phyloP scores from a whole-genome alignment of 2,888 invertebrate genomes.

The Tortrix viridana region DNA sequence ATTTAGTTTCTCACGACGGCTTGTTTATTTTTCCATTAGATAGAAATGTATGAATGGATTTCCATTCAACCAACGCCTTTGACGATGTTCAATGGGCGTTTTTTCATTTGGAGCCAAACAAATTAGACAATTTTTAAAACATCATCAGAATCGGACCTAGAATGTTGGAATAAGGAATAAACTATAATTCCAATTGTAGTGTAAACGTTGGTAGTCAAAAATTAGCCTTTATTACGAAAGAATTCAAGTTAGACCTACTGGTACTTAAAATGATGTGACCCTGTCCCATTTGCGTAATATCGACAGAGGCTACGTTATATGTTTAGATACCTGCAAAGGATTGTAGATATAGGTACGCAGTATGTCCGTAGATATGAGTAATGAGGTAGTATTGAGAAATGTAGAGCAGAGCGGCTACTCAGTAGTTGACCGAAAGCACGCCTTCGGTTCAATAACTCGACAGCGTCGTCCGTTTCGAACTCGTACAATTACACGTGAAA shows the following conservation, averaged over 20 bases:
- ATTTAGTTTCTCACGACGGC: slow-evolving; percentile 37
- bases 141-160: too few species aligned
- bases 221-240: not conserved
- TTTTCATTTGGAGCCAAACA: too few species aligned
- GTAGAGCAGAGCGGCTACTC: slow-evolving; percentile 55
- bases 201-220: not conserved
- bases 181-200: too few species aligned
- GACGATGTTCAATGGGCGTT: slow-evolving; percentile 7
- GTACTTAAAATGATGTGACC: not conserved
- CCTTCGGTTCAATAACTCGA: slow-evolving; percentile 52
- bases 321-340: not conserved
- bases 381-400: slow-evolving; percentile 62
- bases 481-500: slow-evolving; percentile 7
- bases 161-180: too few species aligned
- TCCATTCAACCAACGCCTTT: slow-evolving; percentile 20
- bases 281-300: not conserved
- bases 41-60: slow-evolving; percentile 32
- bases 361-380: slow-evolving; percentile 48
- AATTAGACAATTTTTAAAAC: too few species aligned
- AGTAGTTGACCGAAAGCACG: slow-evolving; percentile 13
- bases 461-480: slow-evolving; percentile 45
- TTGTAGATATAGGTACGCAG: slow-evolving; percentile 40
- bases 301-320: not conserved
- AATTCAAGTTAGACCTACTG: not conserved
- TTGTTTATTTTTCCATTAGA: slow-evolving; percentile 37